phyloP scores from a whole-genome alignment of 2,888 invertebrate genomes.

The Lochmaea capreae region DNA sequence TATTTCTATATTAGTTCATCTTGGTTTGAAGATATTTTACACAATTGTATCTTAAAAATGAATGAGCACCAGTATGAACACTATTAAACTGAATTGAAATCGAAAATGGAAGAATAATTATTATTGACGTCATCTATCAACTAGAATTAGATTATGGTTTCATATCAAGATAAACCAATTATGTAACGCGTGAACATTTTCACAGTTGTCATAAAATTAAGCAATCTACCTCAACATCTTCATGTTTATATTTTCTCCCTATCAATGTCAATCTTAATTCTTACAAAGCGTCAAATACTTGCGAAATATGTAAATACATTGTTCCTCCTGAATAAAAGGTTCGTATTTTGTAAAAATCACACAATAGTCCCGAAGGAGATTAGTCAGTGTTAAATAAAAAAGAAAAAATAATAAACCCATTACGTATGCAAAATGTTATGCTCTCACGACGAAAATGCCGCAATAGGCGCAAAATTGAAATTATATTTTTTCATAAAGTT shows the following conservation, averaged over 20 bases:
- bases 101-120: no score
- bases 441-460: slow-evolving; percentile 55
- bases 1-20: no score
- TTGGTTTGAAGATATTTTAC: no score
- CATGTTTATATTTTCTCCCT: neutral
- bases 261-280: neutral
- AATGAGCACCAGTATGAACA: no score
- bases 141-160: no score
- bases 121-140: no score
- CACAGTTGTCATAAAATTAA: no score
- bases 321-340: slow-evolving; percentile 19
- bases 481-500: slow-evolving; percentile 60
- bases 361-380: slow-evolving; percentile 51
- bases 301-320: neutral
- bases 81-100: no score
- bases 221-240: no score
- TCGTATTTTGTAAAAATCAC: slow-evolving; percentile 39
- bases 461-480: slow-evolving; percentile 58
- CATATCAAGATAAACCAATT: no score
- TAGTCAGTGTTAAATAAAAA: slow-evolving; percentile 53
- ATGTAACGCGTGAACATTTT: no score
- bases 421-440: slow-evolving; percentile 58
- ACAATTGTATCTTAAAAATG: no score
- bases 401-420: slow-evolving; percentile 55
- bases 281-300: neutral